Conservation (phyloP, 2,113 vertebrate genomes). For the Gasterosteus aculeatus region DNA sequence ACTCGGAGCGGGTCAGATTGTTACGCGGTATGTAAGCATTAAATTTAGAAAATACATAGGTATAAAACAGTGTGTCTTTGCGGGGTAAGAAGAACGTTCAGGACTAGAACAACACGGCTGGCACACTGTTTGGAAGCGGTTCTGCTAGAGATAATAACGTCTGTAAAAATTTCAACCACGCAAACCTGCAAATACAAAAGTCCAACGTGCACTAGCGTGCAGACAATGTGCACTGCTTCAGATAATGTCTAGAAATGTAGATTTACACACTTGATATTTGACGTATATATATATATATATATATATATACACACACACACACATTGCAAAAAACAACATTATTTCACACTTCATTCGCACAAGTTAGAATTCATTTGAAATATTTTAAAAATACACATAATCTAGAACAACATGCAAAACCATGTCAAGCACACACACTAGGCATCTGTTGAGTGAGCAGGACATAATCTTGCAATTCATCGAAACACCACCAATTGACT, state of each 20-base stretch:
- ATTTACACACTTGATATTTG: too few species aligned
- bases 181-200: slow-evolving; percentile 5
- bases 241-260: background rate
- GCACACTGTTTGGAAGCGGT: background rate
- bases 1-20: slow-evolving; percentile 33
- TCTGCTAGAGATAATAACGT: slow-evolving; percentile 1
- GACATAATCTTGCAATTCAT: background rate
- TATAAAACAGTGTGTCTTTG: background rate
- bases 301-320: too few species aligned
- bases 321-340: background rate
- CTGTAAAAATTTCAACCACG: background rate
- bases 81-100: slow-evolving; percentile 11
- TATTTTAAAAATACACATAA: background rate
- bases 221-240: slow-evolving; percentile 9
- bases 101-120: background rate
- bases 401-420: background rate
- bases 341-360: background rate
- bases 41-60: slow-evolving; percentile 10
- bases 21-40: slow-evolving; percentile 17
- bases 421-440: background rate
- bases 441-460: background rate
- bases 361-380: too few species aligned
- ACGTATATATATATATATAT: too few species aligned
- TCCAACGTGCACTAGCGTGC: slow-evolving; percentile 13
- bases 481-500: background rate